Percentiles rank a stretch among this genome's conserved stretches.
phyloP scores from a whole-genome alignment of 2,797 vertebrate genomes.

The Psittacula echo region DNA sequence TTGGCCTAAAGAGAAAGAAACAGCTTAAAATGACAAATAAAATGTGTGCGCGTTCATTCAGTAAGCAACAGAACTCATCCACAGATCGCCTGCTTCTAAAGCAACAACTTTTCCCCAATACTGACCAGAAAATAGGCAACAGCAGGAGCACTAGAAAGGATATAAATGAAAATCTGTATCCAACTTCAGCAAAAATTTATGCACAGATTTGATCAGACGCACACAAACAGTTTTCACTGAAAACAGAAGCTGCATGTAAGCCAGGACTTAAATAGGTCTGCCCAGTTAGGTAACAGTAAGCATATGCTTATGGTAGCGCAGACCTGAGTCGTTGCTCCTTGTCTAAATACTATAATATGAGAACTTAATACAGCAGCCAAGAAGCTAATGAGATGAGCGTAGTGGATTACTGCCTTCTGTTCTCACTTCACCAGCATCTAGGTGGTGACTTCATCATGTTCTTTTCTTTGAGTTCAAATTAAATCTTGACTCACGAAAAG shows the following conservation, averaged over 20 bases:
- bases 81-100: background rate
- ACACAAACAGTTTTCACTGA: background rate
- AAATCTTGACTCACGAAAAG: background rate
- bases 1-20: constrained; percentile 80
- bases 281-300: background rate
- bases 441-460: background rate
- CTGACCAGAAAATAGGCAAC: rapidly evolving
- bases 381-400: background rate
- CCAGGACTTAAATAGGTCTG: background rate
- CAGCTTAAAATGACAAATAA: background rate
- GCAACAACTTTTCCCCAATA: background rate
- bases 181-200: background rate
- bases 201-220: background rate
- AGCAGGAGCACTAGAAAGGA: background rate
- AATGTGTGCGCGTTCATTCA: background rate
- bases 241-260: background rate
- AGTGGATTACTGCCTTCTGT: rapidly evolving
- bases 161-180: background rate
- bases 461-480: background rate
- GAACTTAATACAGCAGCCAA: background rate
- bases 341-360: background rate
- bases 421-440: background rate
- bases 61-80: background rate
- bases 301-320: background rate
- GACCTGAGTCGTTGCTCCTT: background rate